Percentiles rank a stretch among this genome's conserved stretches.
Conservation (phyloP, 2,797 vertebrate genomes). For the Gymnoscopelus microlampas region DNA sequence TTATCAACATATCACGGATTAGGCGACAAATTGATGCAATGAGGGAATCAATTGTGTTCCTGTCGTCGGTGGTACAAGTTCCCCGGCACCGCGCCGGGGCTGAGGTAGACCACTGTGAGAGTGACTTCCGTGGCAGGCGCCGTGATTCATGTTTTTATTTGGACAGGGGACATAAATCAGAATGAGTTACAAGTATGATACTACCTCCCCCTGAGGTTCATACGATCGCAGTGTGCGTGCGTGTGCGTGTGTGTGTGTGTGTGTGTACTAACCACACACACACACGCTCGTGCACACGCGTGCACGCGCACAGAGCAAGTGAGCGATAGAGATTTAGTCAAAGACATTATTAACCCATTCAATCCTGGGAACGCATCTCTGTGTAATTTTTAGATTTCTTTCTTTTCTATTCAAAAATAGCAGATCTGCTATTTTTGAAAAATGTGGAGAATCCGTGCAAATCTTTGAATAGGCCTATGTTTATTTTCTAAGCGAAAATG, state of each 20-base stretch:
- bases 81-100: slow-evolving; percentile 54
- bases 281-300: slow-evolving; percentile 40
- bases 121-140: slow-evolving; percentile 80
- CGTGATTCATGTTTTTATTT: slow-evolving; percentile 86
- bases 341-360: slow-evolving; percentile 34
- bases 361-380: too few relatives aligned
- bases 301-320: slow-evolving; percentile 26
- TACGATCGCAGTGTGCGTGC: slow-evolving; percentile 33
- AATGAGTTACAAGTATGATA: slow-evolving; percentile 81
- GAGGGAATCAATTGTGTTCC: slow-evolving; percentile 87
- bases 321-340: slow-evolving; percentile 47
- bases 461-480: too few relatives aligned
- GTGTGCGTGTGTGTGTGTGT: too few relatives aligned
- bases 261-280: slow-evolving; percentile 44
- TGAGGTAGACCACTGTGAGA: slow-evolving; percentile 74
- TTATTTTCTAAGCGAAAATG: too few relatives aligned
- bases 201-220: slow-evolving; percentile 67
- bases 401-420: too few relatives aligned
- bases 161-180: slow-evolving; percentile 83
- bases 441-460: too few relatives aligned
- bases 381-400: too few relatives aligned
- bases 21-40: slow-evolving; percentile 87
- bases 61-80: slow-evolving; percentile 70
- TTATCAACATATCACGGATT: slow-evolving; percentile 88
- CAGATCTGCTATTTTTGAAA: too few relatives aligned